phyloP scores from a whole-genome alignment of 2,113 vertebrate genomes.

The Pituophis catenifer region DNA sequence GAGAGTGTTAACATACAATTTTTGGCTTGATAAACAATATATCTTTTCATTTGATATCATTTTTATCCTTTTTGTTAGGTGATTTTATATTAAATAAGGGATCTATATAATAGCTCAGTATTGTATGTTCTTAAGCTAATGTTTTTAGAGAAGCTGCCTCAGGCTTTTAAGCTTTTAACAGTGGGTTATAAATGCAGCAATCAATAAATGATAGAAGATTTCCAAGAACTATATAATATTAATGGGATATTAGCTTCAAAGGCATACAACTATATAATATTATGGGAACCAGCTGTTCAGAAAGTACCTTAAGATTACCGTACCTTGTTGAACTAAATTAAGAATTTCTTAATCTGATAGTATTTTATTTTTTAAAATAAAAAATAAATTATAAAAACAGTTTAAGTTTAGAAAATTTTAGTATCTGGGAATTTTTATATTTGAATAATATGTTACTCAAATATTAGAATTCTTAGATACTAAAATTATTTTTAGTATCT shows the following conservation, averaged over 20 bases:
- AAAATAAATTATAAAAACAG: background rate
- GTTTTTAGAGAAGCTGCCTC: background rate
- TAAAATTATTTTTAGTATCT: background rate
- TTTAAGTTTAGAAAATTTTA: background rate
- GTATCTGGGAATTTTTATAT: background rate
- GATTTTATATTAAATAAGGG: background rate
- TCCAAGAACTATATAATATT: background rate
- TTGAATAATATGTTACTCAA: background rate
- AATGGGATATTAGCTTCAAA: background rate
- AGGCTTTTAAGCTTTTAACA: background rate
- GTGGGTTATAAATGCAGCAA: background rate
- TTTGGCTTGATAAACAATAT: background rate
- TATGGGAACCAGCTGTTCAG: background rate
- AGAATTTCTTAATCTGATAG: background rate
- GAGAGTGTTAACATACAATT: constrained; percentile 4
- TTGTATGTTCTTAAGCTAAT: background rate
- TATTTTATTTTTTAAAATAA: background rate
- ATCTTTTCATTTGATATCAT: background rate
- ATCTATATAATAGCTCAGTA: background rate
- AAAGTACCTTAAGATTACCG: background rate
- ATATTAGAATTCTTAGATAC: background rate
- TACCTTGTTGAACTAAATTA: background rate
- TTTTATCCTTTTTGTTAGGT: background rate
- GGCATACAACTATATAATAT: background rate
- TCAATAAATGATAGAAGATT: background rate